Evolutionary conservation across 2,797 vertebrate genomes (phyloP).

Genomic region (Phalloptychus januarius): DNA sequence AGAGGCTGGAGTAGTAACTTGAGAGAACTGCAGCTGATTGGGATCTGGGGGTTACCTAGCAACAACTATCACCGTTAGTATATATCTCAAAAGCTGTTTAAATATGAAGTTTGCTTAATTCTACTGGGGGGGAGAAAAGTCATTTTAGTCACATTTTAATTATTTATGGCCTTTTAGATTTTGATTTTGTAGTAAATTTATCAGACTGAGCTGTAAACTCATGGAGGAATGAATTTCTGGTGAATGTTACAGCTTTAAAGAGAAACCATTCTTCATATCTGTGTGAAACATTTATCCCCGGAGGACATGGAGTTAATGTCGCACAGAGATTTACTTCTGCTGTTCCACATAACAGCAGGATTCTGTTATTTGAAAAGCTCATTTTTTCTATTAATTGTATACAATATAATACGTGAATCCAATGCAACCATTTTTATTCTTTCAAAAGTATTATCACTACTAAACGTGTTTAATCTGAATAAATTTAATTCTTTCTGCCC

Average conservation of each 20-base stretch:
- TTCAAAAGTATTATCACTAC: no score
- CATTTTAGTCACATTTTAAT: neutral
- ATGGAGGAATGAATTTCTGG: neutral
- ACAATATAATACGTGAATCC: no score
- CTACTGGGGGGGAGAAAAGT: neutral
- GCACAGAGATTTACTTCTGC: neutral
- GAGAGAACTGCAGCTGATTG: neutral
- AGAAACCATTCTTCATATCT: neutral
- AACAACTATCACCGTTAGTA: neutral
- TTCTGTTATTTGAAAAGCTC: neutral
- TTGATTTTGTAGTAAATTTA: neutral
- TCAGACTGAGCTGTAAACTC: neutral
- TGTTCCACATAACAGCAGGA: no score
- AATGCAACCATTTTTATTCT: no score
- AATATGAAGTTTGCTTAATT: neutral
- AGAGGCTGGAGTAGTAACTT: neutral
- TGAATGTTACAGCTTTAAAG: neutral
- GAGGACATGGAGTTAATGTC: neutral
- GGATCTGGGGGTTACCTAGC: neutral
- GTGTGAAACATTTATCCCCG: neutral
- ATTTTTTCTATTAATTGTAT: no score
- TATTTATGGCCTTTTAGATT: neutral
- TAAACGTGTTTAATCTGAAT: no score
- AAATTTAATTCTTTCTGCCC: no score
- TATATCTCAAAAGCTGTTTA: neutral